Base-by-base conservation (phyloP, 1,140 invertebrate species). In the Platyura marginata region DNA sequence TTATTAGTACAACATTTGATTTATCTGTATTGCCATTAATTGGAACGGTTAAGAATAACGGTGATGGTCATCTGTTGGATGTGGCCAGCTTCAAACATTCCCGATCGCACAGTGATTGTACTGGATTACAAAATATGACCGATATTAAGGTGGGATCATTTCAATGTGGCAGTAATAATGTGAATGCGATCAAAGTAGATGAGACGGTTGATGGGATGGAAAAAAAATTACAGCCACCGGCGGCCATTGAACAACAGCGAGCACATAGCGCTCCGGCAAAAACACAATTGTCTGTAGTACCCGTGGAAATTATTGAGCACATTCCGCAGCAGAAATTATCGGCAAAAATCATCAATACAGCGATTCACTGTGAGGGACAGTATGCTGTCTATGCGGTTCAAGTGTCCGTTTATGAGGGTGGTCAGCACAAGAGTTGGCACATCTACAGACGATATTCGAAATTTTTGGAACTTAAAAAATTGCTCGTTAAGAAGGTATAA, bases 341-440 rank as follows among this genome's bases (percentile, higher is more conserved):
- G 1, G 44, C 44, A 3, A 42, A 43, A 40, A 46, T 46, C 18
- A 42, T 46, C 3, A 46, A 46, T 25, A 42, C 44, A 0, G 44
- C 44, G 0, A 46, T 46, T 3, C 34, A 40, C 33, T 18, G 37
- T 34, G 44, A 46, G 25, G 44, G 44, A 15, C 34, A 46, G 23
- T 46, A 86, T 59, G 89, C 88, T 0, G 80, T 93, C 43, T 95
- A 95, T 62, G 85, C 87, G 1, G 75, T 94, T 16, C 74, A 81
- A 20, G 87, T 93, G 0, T 76, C 68, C 1, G 35, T 39, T 16
- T 21, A 39, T 15, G 44, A 46, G 19, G 35, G 36, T 71, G 64
- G 50, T 72, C 68, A 47, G 72, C 68, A 80, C 58, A 76, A 78
- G 56, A 71, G 71, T 37, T 85, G 81, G 81, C 81, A 85, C 50